Evolutionary conservation across 1,140 invertebrate species (phyloP).

Genomic region (Lasioglossum baleicum): DNA sequence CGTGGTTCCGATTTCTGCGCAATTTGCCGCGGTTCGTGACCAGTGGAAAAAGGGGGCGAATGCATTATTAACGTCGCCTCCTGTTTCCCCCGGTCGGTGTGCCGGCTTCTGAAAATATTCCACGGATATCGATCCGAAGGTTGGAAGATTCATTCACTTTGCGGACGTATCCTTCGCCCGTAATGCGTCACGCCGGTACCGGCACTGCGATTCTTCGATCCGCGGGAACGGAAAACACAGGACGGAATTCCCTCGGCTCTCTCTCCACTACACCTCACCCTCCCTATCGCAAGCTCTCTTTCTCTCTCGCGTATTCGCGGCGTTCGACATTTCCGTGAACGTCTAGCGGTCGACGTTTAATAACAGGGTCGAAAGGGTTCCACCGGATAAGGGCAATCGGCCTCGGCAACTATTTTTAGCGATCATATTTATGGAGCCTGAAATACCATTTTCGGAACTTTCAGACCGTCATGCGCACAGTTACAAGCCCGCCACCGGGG

Average conservation of each 20-base stretch:
- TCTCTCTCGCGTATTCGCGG: too few species aligned
- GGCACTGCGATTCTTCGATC: slow-evolving; percentile 46
- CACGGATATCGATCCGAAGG: slow-evolving; percentile 53
- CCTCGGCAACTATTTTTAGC: too few species aligned
- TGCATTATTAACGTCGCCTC: slow-evolving; percentile 45
- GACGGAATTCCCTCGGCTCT: neutral
- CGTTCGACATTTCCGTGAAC: too few species aligned
- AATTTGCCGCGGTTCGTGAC: slow-evolving; percentile 38
- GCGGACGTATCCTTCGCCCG: slow-evolving; percentile 28
- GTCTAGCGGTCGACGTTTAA: too few species aligned
- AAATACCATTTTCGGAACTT: too few species aligned
- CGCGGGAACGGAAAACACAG: slow-evolving; percentile 44
- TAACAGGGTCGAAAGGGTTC: too few species aligned
- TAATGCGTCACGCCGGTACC: slow-evolving; percentile 45
- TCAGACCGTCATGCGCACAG: too few species aligned
- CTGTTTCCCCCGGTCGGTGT: slow-evolving; percentile 11
- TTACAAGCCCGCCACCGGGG: too few species aligned
- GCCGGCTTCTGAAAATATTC: slow-evolving; percentile 53
- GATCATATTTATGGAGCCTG: too few species aligned
- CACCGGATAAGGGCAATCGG: too few species aligned
- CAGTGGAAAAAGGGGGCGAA: slow-evolving; percentile 20
- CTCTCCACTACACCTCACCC: neutral
- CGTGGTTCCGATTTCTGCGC: slow-evolving; percentile 35
- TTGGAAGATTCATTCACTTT: slow-evolving; percentile 44
- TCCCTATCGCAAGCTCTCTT: neutral